phyloP scores from a whole-genome alignment of 2,797 vertebrate genomes.

The Parauchenoglanis punctatus region DNA sequence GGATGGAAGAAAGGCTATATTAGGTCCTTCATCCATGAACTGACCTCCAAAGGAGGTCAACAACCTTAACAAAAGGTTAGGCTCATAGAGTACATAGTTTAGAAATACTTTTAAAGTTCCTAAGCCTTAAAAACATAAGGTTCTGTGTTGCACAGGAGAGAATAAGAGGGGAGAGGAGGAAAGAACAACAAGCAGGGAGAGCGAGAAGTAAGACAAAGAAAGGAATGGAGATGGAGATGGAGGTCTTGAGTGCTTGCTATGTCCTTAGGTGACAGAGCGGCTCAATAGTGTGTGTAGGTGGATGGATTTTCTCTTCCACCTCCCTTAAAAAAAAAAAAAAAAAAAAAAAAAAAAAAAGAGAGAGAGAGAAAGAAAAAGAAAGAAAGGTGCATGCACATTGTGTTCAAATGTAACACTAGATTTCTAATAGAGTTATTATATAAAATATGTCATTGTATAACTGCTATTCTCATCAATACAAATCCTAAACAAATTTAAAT shows the following conservation, averaged over 20 bases:
- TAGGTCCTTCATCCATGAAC: background rate
- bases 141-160: background rate
- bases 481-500: background rate
- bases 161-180: background rate
- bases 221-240: slow-evolving; percentile 20
- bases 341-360: background rate
- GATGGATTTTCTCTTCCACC: slow-evolving; percentile 48
- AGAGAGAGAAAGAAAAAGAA: no score
- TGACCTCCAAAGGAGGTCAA: background rate
- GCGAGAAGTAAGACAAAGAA: background rate
- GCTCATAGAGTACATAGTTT: background rate
- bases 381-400: background rate
- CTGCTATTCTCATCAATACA: background rate
- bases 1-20: background rate
- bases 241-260: slow-evolving; percentile 41
- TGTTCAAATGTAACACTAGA: slow-evolving; percentile 49
- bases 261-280: slow-evolving; percentile 50
- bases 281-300: slow-evolving; percentile 50
- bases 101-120: slow-evolving; percentile 12
- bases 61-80: background rate
- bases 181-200: background rate
- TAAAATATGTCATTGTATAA: background rate
- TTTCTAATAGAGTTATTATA: slow-evolving; percentile 4
- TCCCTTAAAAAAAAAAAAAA: slow-evolving; percentile 31
- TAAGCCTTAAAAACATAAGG: background rate